These are phyloP conservation scores for Chaitophorus viminalis DNA, from an alignment of 2,888 invertebrate genomes.

Conservation along the genomic window DNA sequence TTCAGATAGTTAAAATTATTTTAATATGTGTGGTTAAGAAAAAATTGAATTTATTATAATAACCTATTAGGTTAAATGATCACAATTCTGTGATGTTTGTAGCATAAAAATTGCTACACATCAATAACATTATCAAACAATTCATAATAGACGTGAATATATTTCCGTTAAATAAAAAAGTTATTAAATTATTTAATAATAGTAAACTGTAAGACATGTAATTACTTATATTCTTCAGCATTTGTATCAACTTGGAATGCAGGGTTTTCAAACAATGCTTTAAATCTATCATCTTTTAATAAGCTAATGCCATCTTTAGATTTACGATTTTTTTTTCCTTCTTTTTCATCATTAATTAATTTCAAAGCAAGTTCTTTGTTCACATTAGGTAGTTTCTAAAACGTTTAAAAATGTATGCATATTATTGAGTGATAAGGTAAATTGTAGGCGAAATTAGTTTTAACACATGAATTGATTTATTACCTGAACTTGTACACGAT, in stretches of 20 bases:
- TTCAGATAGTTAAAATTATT: too few species aligned
- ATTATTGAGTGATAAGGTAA: not conserved
- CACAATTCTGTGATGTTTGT: too few species aligned
- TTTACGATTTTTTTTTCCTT: constrained; percentile 73
- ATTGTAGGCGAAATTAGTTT: not conserved
- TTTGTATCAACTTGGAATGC: constrained; percentile 91
- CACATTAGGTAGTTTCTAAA: constrained; percentile 83
- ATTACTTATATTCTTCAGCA: constrained; percentile 81
- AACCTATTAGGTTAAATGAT: too few species aligned
- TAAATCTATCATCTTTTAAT: constrained; percentile 88
- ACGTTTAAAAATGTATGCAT: constrained; percentile 12
- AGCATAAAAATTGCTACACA: too few species aligned
- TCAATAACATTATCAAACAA: too few species aligned
- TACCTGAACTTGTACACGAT: constrained; percentile 77
- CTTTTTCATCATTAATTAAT: constrained; percentile 74
- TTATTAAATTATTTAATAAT: not conserved
- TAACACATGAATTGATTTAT: constrained; percentile 13
- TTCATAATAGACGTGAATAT: too few species aligned
- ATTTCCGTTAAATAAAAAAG: too few species aligned
- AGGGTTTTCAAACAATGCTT: constrained; percentile 88
- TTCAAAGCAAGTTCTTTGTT: constrained; percentile 90
- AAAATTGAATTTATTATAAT: too few species aligned
- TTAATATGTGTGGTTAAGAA: too few species aligned
- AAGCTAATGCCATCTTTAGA: constrained; percentile 72
- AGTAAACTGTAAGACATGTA: not conserved